These are phyloP conservation scores for Temnothorax rugatulus DNA, from an alignment of 2,888 invertebrate species.

Conservation along the genomic window DNA sequence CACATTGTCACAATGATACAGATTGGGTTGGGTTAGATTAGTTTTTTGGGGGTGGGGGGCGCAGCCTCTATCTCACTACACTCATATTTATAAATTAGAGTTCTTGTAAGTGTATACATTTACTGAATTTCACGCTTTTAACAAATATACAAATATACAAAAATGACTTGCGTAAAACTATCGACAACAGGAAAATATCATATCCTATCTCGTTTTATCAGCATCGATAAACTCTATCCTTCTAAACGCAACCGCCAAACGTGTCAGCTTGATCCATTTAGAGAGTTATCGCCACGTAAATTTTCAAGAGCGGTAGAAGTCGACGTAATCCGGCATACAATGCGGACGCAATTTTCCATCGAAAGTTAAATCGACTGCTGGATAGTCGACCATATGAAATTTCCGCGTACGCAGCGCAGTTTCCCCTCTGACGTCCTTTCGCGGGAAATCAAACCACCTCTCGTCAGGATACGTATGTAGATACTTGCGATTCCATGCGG, in stretches of 20 bases:
- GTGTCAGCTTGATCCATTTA: conserved; percentile 11
- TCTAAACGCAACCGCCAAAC: conserved; percentile 16
- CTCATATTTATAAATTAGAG: too few species aligned
- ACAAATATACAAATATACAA: background rate
- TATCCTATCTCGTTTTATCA: background rate
- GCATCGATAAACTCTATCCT: background rate
- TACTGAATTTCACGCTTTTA: too few species aligned
- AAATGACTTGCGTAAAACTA: background rate
- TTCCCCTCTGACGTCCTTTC: conserved; percentile 61
- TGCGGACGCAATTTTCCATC: conserved; percentile 65
- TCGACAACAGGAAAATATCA: background rate
- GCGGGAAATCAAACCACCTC: conserved; percentile 71
- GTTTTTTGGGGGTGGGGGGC: too few species aligned
- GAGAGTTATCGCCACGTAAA: conserved; percentile 21
- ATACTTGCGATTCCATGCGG: conserved; percentile 78
- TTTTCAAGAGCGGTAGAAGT: conserved; percentile 17
- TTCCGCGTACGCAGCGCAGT: conserved; percentile 44
- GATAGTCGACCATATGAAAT: conserved; percentile 43
- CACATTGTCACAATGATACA: too few species aligned
- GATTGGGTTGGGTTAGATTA: too few species aligned
- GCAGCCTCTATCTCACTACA: too few species aligned
- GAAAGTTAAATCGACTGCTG: conserved; percentile 61
- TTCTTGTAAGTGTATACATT: too few species aligned
- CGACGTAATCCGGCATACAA: conserved; percentile 48
- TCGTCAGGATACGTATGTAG: conserved; percentile 69